These are phyloP conservation scores for Carassius auratus DNA, from an alignment of 2,113 vertebrate species.

Conservation along the genomic window DNA sequence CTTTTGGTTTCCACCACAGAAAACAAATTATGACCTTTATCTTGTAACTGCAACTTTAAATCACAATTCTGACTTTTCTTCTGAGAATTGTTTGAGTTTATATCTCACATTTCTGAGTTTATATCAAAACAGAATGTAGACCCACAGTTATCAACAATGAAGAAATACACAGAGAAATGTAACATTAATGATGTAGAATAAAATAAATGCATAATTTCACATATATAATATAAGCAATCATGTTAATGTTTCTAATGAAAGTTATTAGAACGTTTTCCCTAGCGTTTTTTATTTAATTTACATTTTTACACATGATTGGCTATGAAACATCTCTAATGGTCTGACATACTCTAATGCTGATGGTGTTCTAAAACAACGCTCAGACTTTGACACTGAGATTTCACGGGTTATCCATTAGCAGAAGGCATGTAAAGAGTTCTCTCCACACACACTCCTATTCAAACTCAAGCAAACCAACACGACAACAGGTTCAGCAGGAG, in stretches of 20 bases:
- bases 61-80: no score
- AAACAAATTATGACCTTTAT: no score
- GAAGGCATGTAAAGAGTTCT: slow-evolving; percentile 4
- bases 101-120: no score
- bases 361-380: not conserved
- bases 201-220: not conserved
- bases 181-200: not conserved
- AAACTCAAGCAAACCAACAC: slow-evolving; percentile 10
- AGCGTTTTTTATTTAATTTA: not conserved
- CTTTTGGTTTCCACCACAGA: no score
- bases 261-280: not conserved
- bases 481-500: slow-evolving; percentile 2
- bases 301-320: not conserved
- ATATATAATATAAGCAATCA: no score
- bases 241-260: not conserved
- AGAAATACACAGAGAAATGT: no score
- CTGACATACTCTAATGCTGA: no score
- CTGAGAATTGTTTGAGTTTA: no score
- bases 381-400: slow-evolving; percentile 33
- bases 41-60: no score
- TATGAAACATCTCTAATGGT: not conserved
- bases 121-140: no score
- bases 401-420: slow-evolving; percentile 39
- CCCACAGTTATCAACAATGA: not conserved
- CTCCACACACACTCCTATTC: slow-evolving; percentile 15